A percentile compares a stretch with the other conserved stretches of the same genome.
Evolutionary conservation across 2,888 invertebrate genomes (phyloP).

Genomic region (Callyntrura sp.): DNA sequence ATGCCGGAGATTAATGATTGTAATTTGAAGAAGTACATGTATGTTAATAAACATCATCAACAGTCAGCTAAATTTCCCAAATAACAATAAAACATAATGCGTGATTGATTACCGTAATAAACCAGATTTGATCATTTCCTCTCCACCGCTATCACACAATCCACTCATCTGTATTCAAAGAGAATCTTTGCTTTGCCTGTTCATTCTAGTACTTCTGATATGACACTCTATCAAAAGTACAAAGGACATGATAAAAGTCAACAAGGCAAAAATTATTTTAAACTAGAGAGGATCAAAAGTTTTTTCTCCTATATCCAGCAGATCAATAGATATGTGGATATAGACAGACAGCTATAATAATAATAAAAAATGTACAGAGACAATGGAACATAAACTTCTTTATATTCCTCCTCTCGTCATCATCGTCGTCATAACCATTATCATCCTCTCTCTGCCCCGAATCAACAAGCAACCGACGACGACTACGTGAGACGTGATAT

Average conservation of each 20-base stretch:
- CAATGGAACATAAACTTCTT: constrained; percentile 40
- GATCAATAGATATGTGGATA: constrained; percentile 21
- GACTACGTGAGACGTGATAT: constrained; percentile 35
- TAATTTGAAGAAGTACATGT: not conserved
- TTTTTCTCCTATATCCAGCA: not conserved
- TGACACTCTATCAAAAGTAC: constrained; percentile 56
- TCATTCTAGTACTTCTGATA: not conserved
- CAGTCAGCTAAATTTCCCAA: not conserved
- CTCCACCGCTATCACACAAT: not conserved
- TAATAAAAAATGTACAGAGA: not conserved
- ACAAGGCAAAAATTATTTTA: constrained; percentile 72
- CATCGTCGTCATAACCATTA: constrained; percentile 13
- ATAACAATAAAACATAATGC: not conserved
- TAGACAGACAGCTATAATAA: constrained; percentile 37
- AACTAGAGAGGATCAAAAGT: constrained; percentile 65
- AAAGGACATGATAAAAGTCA: constrained; percentile 67
- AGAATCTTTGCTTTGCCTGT: not conserved
- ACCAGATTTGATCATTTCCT: not conserved
- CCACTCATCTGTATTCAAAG: not conserved
- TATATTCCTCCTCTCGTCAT: constrained; percentile 32
- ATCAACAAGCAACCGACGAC: constrained; percentile 24
- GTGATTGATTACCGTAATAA: not conserved
- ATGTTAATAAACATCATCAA: not conserved
- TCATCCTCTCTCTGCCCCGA: no score
- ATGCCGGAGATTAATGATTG: no score